phyloP scores from a whole-genome alignment of 1,140 invertebrate genomes.

The Rhopalosiphum maidis region DNA sequence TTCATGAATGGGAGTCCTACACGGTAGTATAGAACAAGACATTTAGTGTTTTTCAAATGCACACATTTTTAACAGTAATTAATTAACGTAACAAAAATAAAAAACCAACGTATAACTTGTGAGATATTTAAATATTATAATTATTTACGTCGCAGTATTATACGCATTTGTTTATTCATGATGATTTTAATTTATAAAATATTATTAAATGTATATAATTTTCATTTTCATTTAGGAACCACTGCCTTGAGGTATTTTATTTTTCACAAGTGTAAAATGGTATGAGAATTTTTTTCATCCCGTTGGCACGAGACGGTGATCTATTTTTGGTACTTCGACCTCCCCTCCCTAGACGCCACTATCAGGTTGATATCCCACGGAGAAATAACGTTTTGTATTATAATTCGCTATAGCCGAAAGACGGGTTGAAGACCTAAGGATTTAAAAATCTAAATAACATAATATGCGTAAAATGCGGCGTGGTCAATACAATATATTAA shows the following conservation, averaged over 20 bases:
- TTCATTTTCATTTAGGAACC: conserved; percentile 27
- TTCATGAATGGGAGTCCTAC: neutral
- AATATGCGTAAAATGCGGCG: neutral
- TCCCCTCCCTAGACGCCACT: neutral
- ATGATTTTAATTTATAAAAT: neutral
- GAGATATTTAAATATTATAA: neutral
- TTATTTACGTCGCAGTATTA: neutral
- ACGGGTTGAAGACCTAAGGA: conserved; percentile 1
- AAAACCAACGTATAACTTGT: neutral
- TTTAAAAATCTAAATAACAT: conserved; percentile 31
- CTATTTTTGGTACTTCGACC: conserved; percentile 29
- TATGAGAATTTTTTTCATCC: conserved; percentile 21
- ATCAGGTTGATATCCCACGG: neutral
- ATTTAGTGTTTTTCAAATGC: neutral
- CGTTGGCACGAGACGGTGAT: neutral
- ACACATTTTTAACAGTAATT: neutral
- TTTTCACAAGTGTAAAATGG: conserved; percentile 37
- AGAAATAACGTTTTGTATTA: conserved; percentile 23
- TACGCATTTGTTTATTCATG: neutral
- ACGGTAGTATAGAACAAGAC: neutral
- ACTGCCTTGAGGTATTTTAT: conserved; percentile 29
- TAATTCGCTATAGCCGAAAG: conserved; percentile 2
- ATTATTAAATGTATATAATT: neutral
- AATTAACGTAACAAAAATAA: neutral
- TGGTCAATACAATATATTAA: neutral